Percentiles rank a stretch among this genome's conserved stretches.
phyloP scores from a whole-genome alignment of 2,888 invertebrate genomes.

The Entomobrya multifasciata region DNA sequence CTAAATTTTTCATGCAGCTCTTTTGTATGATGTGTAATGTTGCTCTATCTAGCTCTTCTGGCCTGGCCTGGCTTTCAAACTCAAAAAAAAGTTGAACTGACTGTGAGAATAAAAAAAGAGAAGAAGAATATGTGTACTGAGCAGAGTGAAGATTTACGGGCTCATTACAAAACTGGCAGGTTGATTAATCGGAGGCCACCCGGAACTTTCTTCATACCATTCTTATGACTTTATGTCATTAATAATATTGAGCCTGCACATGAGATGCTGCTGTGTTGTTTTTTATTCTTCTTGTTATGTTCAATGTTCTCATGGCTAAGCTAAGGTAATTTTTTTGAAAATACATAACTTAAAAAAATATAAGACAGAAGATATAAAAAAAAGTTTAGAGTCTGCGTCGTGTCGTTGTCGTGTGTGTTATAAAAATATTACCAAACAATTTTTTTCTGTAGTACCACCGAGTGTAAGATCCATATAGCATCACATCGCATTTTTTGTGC shows the following conservation, averaged over 20 bases:
- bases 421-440: not conserved
- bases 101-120: too few species aligned
- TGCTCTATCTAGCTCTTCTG: not conserved
- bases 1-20: constrained; percentile 65
- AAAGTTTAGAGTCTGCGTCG: too few species aligned
- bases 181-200: constrained; percentile 75
- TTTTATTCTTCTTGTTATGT: not conserved
- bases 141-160: constrained; percentile 71
- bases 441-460: not conserved
- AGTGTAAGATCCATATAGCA: too few species aligned
- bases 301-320: not conserved
- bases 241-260: constrained; percentile 61
- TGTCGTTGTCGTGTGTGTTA: too few species aligned
- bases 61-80: constrained; percentile 31
- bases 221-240: constrained; percentile 73
- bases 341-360: not conserved
- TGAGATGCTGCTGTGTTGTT: not conserved
- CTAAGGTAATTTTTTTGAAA: constrained; percentile 7
- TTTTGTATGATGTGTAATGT: constrained; percentile 51
- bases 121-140: constrained; percentile 32
- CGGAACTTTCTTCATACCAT: constrained; percentile 73
- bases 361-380: constrained; percentile 3
- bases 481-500: too few species aligned
- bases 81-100: constrained; percentile 12
- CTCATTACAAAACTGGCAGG: constrained; percentile 75